A percentile compares a stretch with the other conserved stretches of the same genome.
These are phyloP conservation scores for Accipiter cooperii DNA, from an alignment of 2,113 vertebrate genomes.

Conservation along the genomic window DNA sequence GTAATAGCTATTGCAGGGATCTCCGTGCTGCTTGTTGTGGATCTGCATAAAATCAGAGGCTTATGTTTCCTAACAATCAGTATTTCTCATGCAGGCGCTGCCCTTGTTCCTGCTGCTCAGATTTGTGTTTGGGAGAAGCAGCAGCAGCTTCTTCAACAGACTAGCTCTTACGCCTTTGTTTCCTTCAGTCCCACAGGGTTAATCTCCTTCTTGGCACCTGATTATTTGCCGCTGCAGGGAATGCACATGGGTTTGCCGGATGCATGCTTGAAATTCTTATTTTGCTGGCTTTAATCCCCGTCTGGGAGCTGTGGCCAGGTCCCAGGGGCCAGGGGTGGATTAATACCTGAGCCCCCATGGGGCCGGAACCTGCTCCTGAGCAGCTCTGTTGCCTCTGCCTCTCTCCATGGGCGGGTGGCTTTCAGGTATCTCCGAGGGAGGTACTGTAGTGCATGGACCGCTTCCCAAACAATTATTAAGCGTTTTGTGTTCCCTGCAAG, in stretches of 20 bases:
- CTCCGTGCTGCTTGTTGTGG: background rate
- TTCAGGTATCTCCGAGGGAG: accelerated
- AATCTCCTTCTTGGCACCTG: slow-evolving; percentile 53
- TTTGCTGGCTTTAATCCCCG: slow-evolving; percentile 21
- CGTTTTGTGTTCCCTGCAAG: background rate
- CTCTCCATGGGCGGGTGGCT: accelerated
- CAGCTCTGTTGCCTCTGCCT: background rate
- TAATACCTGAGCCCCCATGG: background rate
- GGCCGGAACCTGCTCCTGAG: background rate
- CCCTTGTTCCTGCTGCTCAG: background rate
- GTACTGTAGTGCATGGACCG: background rate
- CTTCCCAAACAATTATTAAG: background rate
- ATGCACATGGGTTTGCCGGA: background rate
- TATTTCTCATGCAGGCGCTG: background rate
- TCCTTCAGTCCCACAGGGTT: background rate
- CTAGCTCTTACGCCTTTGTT: background rate
- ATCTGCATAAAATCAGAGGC: background rate
- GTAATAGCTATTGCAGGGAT: background rate
- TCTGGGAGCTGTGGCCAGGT: background rate
- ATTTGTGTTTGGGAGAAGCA: background rate
- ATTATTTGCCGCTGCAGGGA: slow-evolving; percentile 6
- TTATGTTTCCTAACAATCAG: background rate
- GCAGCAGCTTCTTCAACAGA: background rate
- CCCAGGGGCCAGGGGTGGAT: background rate
- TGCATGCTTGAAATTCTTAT: slow-evolving; percentile 30